These are phyloP conservation scores for silkworm (Bombyx mori) DNA, from an alignment of 1,140 invertebrate species.

Conservation along the genomic window ASM3026992v2 NC_085115.1:3910501-3911000, in stretches of 20 bases:
- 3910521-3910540: slow-evolving; percentile 90
- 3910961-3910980: slow-evolving; percentile 97
- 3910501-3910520: slow-evolving; percentile 85
- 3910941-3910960: slow-evolving; percentile 89
- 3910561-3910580: slow-evolving; percentile 97
- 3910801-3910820: slow-evolving; percentile 90
- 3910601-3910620: slow-evolving; percentile 98
- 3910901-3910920: slow-evolving; percentile 98
- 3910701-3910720: slow-evolving; percentile 90
- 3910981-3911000: slow-evolving; percentile 97
- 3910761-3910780: slow-evolving; percentile 97
- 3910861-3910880: slow-evolving; percentile 94
- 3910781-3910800: slow-evolving; percentile 96
- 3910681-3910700: slow-evolving; percentile 89
- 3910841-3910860: slow-evolving; percentile 94
- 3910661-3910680: slow-evolving; percentile 88
- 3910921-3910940: slow-evolving; percentile 88
- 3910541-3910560: slow-evolving; percentile 89
- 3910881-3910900: slow-evolving; percentile 97
- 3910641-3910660: slow-evolving; percentile 88
- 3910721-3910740: slow-evolving; percentile 93
- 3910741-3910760: slow-evolving; percentile 87
- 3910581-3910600: slow-evolving; percentile 93
- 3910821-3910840: slow-evolving; percentile 90
- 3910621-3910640: slow-evolving; percentile 94